These are phyloP conservation scores for Gobionotothen gibberifrons DNA, from an alignment of 2,797 vertebrate species.

Conservation along the genomic window DNA sequence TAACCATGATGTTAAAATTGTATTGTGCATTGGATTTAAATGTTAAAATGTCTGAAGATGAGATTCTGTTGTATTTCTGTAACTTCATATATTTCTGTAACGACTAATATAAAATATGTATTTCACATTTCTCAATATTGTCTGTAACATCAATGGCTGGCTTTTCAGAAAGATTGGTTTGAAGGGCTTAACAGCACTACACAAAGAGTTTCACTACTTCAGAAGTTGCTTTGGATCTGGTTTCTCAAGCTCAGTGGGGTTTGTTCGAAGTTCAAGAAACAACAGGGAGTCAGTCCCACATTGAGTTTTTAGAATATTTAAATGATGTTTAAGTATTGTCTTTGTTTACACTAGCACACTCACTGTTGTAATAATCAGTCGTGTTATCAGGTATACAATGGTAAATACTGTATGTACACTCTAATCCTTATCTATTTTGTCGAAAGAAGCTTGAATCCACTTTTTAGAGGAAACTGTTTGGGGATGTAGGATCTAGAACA, in stretches of 20 bases:
- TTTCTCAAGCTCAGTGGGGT: background rate
- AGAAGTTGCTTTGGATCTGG: background rate
- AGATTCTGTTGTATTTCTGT: constrained; percentile 25
- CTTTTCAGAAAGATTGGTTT: constrained; percentile 8
- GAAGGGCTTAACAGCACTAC: background rate
- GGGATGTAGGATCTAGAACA: background rate
- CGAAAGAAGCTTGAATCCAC: background rate
- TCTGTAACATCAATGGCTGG: constrained; percentile 18
- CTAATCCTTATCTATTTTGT: background rate
- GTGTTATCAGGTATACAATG: background rate
- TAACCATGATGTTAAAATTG: constrained; percentile 14
- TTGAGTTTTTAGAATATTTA: background rate
- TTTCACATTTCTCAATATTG: constrained; percentile 23
- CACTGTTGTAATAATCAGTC: background rate
- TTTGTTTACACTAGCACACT: background rate
- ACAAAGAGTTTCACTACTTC: constrained; percentile 1
- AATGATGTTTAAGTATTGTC: background rate
- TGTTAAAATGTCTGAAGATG: constrained; percentile 4
- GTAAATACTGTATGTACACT: no score
- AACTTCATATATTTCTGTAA: constrained; percentile 19
- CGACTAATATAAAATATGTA: constrained; percentile 14
- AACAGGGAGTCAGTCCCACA: background rate
- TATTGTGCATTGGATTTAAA: background rate
- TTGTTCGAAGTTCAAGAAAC: background rate
- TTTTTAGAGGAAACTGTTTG: background rate